Base-by-base conservation (phyloP, 2,113 vertebrate species). In the Cyanoderma ruficeps region DNA sequence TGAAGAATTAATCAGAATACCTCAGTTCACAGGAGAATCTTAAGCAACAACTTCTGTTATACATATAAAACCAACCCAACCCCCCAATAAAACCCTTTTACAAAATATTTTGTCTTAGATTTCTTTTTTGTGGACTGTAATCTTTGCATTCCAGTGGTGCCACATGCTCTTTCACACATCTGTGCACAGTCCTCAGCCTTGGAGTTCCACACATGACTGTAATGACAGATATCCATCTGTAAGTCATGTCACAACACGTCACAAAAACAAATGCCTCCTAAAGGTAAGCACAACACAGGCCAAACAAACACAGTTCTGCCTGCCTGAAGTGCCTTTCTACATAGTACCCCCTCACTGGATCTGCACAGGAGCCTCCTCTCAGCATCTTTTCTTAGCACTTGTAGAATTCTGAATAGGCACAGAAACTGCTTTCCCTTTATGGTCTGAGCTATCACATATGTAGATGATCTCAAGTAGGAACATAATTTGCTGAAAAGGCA, bases 121-220 rank as follows among this genome's bases (percentile, higher is more conserved):
- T 82, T 83, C 28, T 70, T 52, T 69, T 39, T 27, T 39, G 8
- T 64, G 25, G 28, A 15, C 20, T 39, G 31, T 50, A 31, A 44
- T 6, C 20, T 75, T 53, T 89, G 28, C 47, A 64, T 42, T 13
- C 47, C 28, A 28, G 14, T 1, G 13, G 42, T 49, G 35, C 52
- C 56, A 63, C 0, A 0, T 11, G 31, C 16, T 55, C 61, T 28
- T 63, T 53, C 57, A n/a, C 37, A 49, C 19, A 67, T 3, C 21
- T 18, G 27, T 0, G 1, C 52, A 13, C 15, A 42, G 22, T 37
- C 23, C 64, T 64, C 59, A 55, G 17, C 15, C 44, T 50, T 15
- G 27, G 37, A 63, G 44, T 3, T 61, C 77, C 63, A 53, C 11
- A 47, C 10, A 0, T 2, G 8, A 33, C 9, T 67, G 37, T 2